Conservation (phyloP, 2,797 vertebrate genomes). For the Danio jaintianensis region DNA sequence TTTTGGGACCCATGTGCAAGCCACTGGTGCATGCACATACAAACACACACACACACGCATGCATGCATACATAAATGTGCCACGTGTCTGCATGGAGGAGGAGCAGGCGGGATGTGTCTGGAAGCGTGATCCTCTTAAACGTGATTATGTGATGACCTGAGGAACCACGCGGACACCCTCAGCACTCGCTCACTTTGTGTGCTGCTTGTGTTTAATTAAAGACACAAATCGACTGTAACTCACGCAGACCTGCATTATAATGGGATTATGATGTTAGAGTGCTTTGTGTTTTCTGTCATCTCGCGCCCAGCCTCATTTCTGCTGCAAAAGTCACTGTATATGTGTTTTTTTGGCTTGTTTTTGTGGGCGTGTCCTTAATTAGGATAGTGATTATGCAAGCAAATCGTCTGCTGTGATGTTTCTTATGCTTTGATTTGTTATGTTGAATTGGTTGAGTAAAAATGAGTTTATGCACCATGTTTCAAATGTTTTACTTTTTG, state of each 20-base stretch:
- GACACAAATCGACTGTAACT: conserved; percentile 27
- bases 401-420: neutral
- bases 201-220: conserved; percentile 53
- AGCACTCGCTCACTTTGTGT: conserved; percentile 32
- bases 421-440: neutral
- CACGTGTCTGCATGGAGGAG: conserved; percentile 69
- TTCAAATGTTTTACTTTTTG: neutral
- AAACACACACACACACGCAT: conserved; percentile 38
- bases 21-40: conserved; percentile 66
- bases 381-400: neutral
- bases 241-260: conserved; percentile 46
- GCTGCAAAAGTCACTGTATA: conserved; percentile 32
- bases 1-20: conserved; percentile 51
- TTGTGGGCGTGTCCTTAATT: neutral
- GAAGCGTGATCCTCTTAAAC: conserved; percentile 81
- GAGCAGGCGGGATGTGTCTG: conserved; percentile 65
- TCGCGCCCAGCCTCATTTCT: neutral
- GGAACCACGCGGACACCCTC: conserved; percentile 64
- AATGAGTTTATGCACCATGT: no score
- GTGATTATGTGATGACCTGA: conserved; percentile 74
- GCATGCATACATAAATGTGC: conserved; percentile 45
- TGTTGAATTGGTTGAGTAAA: no score
- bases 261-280: conserved; percentile 28
- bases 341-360: neutral
- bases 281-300: neutral